These are phyloP conservation scores for Dorcus hopei DNA, from an alignment of 2,888 invertebrate species.

Conservation along the genomic window DNA sequence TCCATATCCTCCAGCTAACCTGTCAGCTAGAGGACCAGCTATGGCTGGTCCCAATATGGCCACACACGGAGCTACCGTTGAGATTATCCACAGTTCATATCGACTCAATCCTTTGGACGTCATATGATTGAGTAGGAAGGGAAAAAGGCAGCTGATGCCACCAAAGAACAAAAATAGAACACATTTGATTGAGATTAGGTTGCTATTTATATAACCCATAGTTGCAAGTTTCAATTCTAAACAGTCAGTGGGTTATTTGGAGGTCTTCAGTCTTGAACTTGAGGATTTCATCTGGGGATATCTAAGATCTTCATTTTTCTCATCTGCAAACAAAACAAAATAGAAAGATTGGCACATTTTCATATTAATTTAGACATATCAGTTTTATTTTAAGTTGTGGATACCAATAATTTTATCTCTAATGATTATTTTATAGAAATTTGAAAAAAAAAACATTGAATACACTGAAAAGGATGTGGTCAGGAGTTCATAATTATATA, in stretches of 20 bases:
- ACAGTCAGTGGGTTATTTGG: no score
- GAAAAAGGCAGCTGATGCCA: conserved; percentile 79
- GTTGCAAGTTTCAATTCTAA: no score
- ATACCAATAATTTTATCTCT: no score
- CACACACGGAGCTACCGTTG: conserved; percentile 74
- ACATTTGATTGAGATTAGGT: conserved; percentile 74
- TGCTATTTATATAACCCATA: conserved; percentile 60
- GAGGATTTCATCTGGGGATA: not conserved
- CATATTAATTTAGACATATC: no score
- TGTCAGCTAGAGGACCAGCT: conserved; percentile 76
- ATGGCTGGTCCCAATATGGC: conserved; percentile 76
- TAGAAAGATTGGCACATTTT: not conserved
- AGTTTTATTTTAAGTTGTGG: no score
- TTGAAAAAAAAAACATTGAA: no score
- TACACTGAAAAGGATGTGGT: no score
- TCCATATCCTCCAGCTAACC: conserved; percentile 53
- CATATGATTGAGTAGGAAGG: conserved; percentile 80
- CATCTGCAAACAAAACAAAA: not conserved
- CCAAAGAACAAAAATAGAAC: conserved; percentile 79
- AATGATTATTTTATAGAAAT: no score
- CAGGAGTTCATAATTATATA: no score
- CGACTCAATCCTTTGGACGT: conserved; percentile 67
- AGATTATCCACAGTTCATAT: conserved; percentile 73
- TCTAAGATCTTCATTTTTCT: not conserved
- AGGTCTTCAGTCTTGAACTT: no score